Base-by-base conservation (phyloP, 2,888 invertebrate genomes). In the Lobophora halterata region DNA sequence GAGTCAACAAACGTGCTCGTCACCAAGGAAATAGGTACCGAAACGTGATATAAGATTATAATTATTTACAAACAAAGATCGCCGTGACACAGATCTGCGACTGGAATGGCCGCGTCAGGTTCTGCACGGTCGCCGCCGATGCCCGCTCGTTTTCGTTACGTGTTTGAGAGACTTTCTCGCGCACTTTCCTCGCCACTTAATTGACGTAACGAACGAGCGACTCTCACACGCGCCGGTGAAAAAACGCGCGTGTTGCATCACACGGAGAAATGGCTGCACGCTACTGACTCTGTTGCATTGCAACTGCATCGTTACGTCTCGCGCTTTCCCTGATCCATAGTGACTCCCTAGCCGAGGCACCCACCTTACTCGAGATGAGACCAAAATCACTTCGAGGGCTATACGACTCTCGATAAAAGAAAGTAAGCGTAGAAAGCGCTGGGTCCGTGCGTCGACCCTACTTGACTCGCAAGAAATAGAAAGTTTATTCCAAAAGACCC, bases 371-470 rank as follows among this genome's bases (percentile, higher is more conserved):
- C 55, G 61, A 76, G 75, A 76, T 75, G 66, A 71, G 56, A 65
- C 67, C 65, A 55, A 70, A 73, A 62, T 67, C 53, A 59, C 54
- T 55, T 43, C 49, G 64, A 65, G 55, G 66, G 65, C 60, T 59
- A 65, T 65, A 65, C 58, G 58, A 58, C 55, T 68, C 64, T 71
- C 70, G 61, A 78, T 82, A 85, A 86, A 85, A 83, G 85, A 86
- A 86, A 85, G 83, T 85, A 78, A 75, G 72, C 72, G 73, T 85
- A 85, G 86, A 86, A 86, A 86, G 86, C 80, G 79, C 74, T 67
- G 65, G 65, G 68, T 64, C 57, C 72, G 82, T 74, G 61, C 85
- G 69, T 79, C 82, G 82, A 83, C 83, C 81, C 77, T 80, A 58
- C 63, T 74, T 71, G 72, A 79, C 65, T 46, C 71, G 78, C 76